Conservation (phyloP, 2,888 invertebrate genomes). For the Timema podura region DNA sequence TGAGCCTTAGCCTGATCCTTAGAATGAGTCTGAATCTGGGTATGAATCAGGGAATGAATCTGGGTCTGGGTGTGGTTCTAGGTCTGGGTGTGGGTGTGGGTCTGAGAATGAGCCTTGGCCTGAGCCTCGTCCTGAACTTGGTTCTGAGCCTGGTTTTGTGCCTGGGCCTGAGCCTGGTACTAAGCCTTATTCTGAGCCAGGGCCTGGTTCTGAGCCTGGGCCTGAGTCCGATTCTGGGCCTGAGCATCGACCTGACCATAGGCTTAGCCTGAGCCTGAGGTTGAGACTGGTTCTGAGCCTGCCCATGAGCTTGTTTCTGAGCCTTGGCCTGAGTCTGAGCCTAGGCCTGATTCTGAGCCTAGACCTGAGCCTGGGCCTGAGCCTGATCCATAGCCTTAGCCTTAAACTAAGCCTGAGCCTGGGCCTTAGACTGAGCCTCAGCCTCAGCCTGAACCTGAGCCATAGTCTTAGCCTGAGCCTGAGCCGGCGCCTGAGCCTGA, state of each 20-base stretch:
- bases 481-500: no score
- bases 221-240: not conserved
- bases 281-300: not conserved
- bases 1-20: not conserved
- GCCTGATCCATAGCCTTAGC: no score
- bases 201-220: constrained; percentile 14
- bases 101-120: constrained; percentile 36
- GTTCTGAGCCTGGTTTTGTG: not conserved
- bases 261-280: not conserved
- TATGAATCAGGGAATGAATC: not conserved
- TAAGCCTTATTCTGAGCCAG: constrained; percentile 31
- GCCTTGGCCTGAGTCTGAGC: no score
- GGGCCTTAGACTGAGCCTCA: no score
- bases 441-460: no score
- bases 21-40: not conserved
- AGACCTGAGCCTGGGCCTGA: no score
- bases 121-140: not conserved
- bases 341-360: constrained; percentile 30
- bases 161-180: constrained; percentile 9
- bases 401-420: no score
- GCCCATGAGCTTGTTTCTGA: no score
- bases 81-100: constrained; percentile 26
- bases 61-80: constrained; percentile 30
- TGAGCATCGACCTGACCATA: not conserved
- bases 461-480: no score